Evolutionary conservation across 2,113 vertebrate species (phyloP), one percentile per base, ranked within the genome.

Genomic region (human (Homo sapiens)): DNA sequence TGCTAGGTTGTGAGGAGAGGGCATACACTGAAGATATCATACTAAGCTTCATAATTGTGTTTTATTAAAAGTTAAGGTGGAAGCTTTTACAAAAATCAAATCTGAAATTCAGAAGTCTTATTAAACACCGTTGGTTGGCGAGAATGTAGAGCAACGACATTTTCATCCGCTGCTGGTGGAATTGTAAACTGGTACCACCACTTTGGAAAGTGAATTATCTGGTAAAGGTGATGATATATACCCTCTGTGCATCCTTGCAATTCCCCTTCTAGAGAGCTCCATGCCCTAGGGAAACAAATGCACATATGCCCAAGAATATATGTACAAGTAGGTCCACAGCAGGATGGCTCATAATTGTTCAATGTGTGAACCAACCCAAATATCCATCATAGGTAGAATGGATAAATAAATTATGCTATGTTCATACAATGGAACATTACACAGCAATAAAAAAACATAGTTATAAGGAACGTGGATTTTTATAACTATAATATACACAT

Each of bases 41-140:
- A 12, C 32, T 52, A 8, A 38, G 59, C 22, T 91, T 72, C 38
- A 18, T 30, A 17, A 40, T 22, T 76, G 22, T 43, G 32, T 76
- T 48, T 83, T 48, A 48, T 70, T 59, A 64, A 78, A 50, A 66
- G 59, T 27, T 35, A 66, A 59, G 22, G 40, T 27, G 45, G 45
- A 79, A 64, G 4, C 35, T 89, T 89, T 43, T 59, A 55, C 76
- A 66, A 84, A 48, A 91, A 50, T 43, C 38, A 64, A 79, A n/a
- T 55, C 52, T 75, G 48, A 83, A 79, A 38, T 32, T 17, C 30
- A 16, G 40, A 90, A 43, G 17, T 27, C 30, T 52, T 48, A 55
- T 23, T 17, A 59, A 50, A 52, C 23, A 59, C 9, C 6, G 0
- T 55, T 55, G 1, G 0, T 25, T 57, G 40, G n/a, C 3, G 8